Evolutionary conservation across 2,888 invertebrate species (phyloP), one percentile per base, ranked within the genome.

Genomic region (Pandemis cinnamomeana): DNA sequence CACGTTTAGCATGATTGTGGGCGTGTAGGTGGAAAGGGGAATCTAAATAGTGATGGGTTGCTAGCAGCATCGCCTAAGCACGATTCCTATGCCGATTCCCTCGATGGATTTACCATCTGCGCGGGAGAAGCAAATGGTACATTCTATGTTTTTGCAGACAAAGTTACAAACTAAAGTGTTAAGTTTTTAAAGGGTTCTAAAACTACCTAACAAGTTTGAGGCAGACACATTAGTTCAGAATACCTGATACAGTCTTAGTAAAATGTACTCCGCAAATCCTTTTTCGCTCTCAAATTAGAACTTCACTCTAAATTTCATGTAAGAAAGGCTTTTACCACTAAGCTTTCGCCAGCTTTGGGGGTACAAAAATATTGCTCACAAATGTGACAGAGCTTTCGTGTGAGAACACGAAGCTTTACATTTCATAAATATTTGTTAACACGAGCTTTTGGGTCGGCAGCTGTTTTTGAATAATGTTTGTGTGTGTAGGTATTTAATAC

Each of bases 361-460:
- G 48, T 48, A 67, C 42, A 70, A 64, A 72, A 73, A 73, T 73
- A 68, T 73, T 69, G 27, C 63, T 63, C 58, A 51, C 27, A 44
- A 55, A 63, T 44, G 36, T 70, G 69, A 44, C 69, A 58, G 58
- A 62, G 72, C 48, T 64, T 58, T 58, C n/a, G 55, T 36, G 13
- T 7, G 46, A 63, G 58, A 58, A 42, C 62, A 53, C 13, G 63
- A 44, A 20, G 73, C 73, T 73, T 69, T 73, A 51, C 73, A 73
- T 73, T 73, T 69, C 73, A 69, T 73, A 69, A 73, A 73, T 73
- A 64, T 69, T 60, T 73, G 69, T 64, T 72, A 11, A 60, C 51
- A 64, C 11, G 13, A 64, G 60, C 42, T 64, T 69, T 64, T 66
- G 64, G n/a, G 10, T 41, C 11, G 27, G 8, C 58, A 27, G 66